phyloP scores from a whole-genome alignment of 1,140 invertebrate species.

The Zophobas morio region DNA sequence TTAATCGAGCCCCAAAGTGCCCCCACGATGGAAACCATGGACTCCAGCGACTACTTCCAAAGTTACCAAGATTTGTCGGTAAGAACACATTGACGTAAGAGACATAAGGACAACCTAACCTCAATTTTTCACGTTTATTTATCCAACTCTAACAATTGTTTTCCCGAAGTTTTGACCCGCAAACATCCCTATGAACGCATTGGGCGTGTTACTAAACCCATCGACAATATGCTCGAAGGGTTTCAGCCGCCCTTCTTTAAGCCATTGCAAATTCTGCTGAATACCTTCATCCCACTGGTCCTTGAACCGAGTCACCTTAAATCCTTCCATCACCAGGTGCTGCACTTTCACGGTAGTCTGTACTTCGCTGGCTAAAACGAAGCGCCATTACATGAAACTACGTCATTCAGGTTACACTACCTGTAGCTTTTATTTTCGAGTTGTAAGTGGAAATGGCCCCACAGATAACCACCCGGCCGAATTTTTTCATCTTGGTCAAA shows the following conservation, averaged over 20 bases:
- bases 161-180: constrained; percentile 76
- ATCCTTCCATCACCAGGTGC: constrained; percentile 76
- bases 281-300: constrained; percentile 71
- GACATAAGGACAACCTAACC: constrained; percentile 64
- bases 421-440: constrained; percentile 63
- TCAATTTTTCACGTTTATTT: constrained; percentile 30
- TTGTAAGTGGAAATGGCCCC: constrained; percentile 76
- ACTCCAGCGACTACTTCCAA: constrained; percentile 67
- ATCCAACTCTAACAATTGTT: constrained; percentile 65
- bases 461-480: constrained; percentile 74
- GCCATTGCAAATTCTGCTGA: constrained; percentile 71
- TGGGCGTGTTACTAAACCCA: constrained; percentile 76
- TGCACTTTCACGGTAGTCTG: constrained; percentile 71
- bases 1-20: not conserved
- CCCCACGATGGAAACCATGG: constrained; percentile 45
- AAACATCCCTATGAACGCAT: constrained; percentile 75
- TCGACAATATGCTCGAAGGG: constrained; percentile 73
- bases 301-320: constrained; percentile 70
- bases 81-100: constrained; percentile 41
- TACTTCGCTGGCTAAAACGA: constrained; percentile 61
- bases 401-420: constrained; percentile 16
- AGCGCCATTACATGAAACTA: not conserved
- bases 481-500: constrained; percentile 74
- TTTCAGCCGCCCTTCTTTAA: constrained; percentile 73
- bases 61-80: constrained; percentile 74